These are phyloP conservation scores for Pristionchus arcanus DNA, from an alignment of 2,888 invertebrate genomes.

Conservation along the genomic window DNA sequence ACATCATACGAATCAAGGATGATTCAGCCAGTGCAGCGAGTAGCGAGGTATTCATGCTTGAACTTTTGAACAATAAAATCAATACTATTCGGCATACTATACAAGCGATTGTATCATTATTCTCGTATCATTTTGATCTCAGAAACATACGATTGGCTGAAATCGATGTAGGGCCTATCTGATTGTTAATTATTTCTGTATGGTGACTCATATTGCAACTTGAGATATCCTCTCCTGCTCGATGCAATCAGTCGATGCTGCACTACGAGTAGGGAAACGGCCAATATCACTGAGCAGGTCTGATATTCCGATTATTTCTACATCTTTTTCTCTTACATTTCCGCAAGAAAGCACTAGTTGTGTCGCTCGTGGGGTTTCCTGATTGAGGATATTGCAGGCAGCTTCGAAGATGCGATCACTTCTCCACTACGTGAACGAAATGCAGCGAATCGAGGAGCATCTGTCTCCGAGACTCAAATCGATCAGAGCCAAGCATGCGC, in stretches of 20 bases:
- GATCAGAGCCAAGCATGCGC: constrained; percentile 42
- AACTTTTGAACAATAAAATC: too few relatives aligned
- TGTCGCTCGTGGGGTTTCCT: too few relatives aligned
- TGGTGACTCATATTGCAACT: too few relatives aligned
- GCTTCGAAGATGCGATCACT: constrained; percentile 73
- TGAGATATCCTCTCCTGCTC: constrained; percentile 66
- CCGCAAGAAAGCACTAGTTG: neutral
- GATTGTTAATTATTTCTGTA: too few relatives aligned
- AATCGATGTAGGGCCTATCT: too few relatives aligned
- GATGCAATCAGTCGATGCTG: constrained; percentile 58
- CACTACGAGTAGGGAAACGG: neutral
- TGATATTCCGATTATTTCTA: neutral
- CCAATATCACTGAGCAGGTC: constrained; percentile 7
- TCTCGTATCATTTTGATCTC: too few relatives aligned
- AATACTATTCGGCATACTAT: too few relatives aligned
- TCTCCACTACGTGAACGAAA: constrained; percentile 76
- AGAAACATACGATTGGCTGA: too few relatives aligned
- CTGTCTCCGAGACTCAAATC: constrained; percentile 61
- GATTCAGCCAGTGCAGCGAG: constrained; percentile 76
- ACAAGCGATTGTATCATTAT: too few relatives aligned
- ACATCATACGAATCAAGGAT: constrained; percentile 71
- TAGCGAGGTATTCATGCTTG: constrained; percentile 70
- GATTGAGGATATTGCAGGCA: constrained; percentile 56
- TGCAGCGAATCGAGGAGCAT: constrained; percentile 75
- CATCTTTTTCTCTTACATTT: neutral